Conservation (phyloP, 2,888 invertebrate species). For the Acronicta leporina region DNA sequence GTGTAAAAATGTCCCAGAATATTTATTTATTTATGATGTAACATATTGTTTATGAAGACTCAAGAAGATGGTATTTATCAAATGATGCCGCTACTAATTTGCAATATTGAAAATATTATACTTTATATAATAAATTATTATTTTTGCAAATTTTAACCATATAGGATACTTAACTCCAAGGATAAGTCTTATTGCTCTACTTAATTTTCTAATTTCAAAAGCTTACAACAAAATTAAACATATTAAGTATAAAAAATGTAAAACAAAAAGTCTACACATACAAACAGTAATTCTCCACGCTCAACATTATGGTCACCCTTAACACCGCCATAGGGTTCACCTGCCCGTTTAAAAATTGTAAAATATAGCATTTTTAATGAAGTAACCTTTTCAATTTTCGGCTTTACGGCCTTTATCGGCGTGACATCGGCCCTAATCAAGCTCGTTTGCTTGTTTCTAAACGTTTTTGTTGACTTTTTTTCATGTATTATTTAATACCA, state of each 20-base stretch:
- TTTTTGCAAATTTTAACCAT: too few species aligned
- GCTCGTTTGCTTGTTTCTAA: constrained; percentile 76
- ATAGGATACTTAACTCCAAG: too few species aligned
- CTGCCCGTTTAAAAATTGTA: constrained; percentile 85
- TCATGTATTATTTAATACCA: constrained; percentile 68
- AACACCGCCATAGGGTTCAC: constrained; percentile 77
- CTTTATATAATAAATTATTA: too few species aligned
- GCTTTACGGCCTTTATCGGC: constrained; percentile 86
- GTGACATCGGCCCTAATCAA: constrained; percentile 87
- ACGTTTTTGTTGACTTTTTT: constrained; percentile 66
- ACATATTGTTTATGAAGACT: too few species aligned
- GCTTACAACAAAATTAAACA: not conserved
- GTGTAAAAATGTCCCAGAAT: too few species aligned
- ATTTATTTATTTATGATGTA: too few species aligned
- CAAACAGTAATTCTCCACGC: constrained; percentile 46
- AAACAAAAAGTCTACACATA: constrained; percentile 8
- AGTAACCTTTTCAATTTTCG: constrained; percentile 87
- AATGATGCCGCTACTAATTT: too few species aligned
- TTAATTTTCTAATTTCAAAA: too few species aligned
- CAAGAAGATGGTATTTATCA: too few species aligned
- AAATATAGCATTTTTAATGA: constrained; percentile 89
- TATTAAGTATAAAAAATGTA: constrained; percentile 1
- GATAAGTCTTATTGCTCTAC: too few species aligned
- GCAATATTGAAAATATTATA: too few species aligned
- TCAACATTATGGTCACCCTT: constrained; percentile 71